Evolutionary conservation across 2,797 vertebrate species (phyloP).

Genomic region (Pseudochirops corinnae): DNA sequence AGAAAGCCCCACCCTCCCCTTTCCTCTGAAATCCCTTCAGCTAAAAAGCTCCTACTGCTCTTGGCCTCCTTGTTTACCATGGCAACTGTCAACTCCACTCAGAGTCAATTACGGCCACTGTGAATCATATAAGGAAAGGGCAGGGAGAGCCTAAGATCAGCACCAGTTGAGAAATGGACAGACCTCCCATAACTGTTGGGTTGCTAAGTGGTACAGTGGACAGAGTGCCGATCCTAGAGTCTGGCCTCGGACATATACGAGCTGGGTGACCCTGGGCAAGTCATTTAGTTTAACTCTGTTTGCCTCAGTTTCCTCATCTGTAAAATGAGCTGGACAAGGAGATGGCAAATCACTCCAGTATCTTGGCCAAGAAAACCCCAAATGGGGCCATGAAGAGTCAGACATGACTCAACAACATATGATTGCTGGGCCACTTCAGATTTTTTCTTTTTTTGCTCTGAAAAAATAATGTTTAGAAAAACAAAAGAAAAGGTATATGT

Average conservation of each 20-base stretch:
- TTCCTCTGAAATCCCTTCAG: background rate
- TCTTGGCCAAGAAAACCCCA: background rate
- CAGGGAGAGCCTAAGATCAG: background rate
- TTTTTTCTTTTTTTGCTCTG: background rate
- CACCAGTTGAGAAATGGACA: background rate
- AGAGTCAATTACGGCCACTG: background rate
- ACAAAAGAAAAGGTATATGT: background rate
- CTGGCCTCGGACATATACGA: background rate
- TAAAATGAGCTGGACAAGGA: background rate
- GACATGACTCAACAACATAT: background rate
- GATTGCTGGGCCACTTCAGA: background rate
- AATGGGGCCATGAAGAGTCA: background rate
- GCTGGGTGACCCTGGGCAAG: background rate
- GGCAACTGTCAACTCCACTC: background rate
- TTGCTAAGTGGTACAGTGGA: background rate
- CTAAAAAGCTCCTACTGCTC: background rate
- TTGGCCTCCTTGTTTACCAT: background rate
- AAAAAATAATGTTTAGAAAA: background rate
- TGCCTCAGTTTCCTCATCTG: background rate
- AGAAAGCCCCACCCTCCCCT: background rate
- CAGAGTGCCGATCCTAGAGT: background rate
- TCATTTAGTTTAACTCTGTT: background rate
- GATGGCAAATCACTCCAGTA: background rate
- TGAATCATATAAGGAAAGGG: background rate
- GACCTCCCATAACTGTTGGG: background rate